Base-by-base conservation (phyloP, 2,797 vertebrate species). In the Peromyscus eremicus region DNA sequence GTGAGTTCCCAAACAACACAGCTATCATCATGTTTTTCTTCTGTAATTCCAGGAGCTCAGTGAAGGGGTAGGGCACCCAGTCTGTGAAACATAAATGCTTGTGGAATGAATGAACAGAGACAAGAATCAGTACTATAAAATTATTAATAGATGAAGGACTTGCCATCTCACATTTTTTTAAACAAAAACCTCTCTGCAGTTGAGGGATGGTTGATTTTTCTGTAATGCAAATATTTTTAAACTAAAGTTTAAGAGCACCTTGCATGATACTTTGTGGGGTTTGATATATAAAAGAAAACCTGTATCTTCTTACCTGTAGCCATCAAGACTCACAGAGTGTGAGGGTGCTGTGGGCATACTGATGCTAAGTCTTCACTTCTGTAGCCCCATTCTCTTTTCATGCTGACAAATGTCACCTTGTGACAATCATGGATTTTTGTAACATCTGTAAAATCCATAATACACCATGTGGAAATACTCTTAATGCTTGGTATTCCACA, bases 401-500 rank as follows among this genome's bases (percentile, higher is more conserved):
- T 8, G 10, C 37, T 71, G 68, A 43, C 23, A 60, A 27, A 2
- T 1, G 23, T 83, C 52, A 76, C 27, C 17, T 94, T 83, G 84
- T 32, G 37, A 34, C 60, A 64, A 12, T 34, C 16, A 64, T 19
- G 55, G 21, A 84, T 29, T 85, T 95, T 64, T 86, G 40, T 90
- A 55, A 82, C 17, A 62, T 11, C 57, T 92, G 60, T 23, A 85
- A 85, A 85, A 13, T 7, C 62, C 6, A 34, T 23, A 75, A 2
- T 19, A 37, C 46, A 9, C 34, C 55, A 21, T 82, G 76, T 71
- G 27, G 66, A 87, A 71, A 66, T 27, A 80, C 40, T 86, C 79
- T 92, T 40, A 71, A 13, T 79, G 62, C 91, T 92, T 94, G 40
- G 25, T 79, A 46, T 84, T 94, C 62, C 37, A 77, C n/a, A 92